phyloP scores from a whole-genome alignment of 1,140 invertebrate species.

The Luehdorfia chinensis region DNA sequence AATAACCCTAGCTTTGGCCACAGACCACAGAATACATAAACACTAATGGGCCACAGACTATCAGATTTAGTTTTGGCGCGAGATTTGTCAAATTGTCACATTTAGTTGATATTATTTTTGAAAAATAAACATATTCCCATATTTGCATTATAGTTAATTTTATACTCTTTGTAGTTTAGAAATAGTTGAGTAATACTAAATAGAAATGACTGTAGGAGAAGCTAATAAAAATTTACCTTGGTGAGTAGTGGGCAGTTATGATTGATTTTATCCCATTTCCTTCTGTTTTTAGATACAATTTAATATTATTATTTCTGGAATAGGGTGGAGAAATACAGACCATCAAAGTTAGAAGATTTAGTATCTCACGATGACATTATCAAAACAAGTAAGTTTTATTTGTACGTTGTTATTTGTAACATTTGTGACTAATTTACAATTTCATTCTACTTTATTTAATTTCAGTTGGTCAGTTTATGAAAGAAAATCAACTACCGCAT shows the following conservation, averaged over 20 bases:
- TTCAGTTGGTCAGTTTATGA: constrained; percentile 95
- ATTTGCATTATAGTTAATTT: too few species aligned
- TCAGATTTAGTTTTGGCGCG: too few species aligned
- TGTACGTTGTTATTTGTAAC: background rate
- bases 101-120: too few species aligned
- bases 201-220: constrained; percentile 55
- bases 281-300: background rate
- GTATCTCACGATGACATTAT: constrained; percentile 99
- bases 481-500: constrained; percentile 96
- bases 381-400: constrained; percentile 89
- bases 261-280: background rate
- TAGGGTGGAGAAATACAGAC: constrained; percentile 99
- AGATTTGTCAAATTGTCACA: too few species aligned
- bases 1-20: too few species aligned
- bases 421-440: constrained; percentile 4
- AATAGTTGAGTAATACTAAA: too few species aligned
- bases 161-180: too few species aligned
- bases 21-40: too few species aligned
- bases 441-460: constrained; percentile 35
- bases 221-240: constrained; percentile 76
- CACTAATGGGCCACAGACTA: too few species aligned
- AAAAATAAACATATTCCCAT: too few species aligned
- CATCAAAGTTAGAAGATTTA: constrained; percentile 92
- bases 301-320: constrained; percentile 33
- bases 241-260: constrained; percentile 41